These are phyloP conservation scores for Pangasius larnaudii DNA, from an alignment of 2,797 vertebrate genomes.

Conservation along the genomic window DNA sequence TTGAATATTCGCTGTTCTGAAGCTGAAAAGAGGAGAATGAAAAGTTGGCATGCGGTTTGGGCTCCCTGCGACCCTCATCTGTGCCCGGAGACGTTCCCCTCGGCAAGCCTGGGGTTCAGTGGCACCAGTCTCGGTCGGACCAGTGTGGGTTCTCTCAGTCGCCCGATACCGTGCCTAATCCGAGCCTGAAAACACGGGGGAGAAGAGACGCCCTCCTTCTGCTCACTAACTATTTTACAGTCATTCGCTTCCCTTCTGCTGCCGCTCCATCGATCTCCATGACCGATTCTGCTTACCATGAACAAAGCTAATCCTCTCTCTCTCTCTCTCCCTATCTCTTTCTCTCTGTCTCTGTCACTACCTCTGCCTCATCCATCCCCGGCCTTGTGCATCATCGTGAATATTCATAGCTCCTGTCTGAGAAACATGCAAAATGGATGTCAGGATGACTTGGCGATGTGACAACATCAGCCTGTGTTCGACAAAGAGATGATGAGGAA, in stretches of 20 bases:
- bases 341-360: constrained; percentile 39
- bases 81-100: constrained; percentile 67
- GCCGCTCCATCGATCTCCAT: constrained; percentile 55
- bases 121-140: constrained; percentile 70
- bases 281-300: constrained; percentile 39
- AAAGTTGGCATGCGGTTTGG: constrained; percentile 46
- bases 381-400: constrained; percentile 62
- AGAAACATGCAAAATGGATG: constrained; percentile 80
- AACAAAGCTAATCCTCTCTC: constrained; percentile 71
- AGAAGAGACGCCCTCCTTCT: constrained; percentile 79
- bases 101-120: constrained; percentile 69
- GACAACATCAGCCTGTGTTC: neutral
- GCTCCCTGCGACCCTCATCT: constrained; percentile 64
- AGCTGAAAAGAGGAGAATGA: constrained; percentile 33
- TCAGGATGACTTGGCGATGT: constrained; percentile 65
- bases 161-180: constrained; percentile 83
- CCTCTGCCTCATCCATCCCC: constrained; percentile 19
- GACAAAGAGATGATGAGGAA: neutral
- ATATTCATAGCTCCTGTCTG: constrained; percentile 75
- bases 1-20: constrained; percentile 13
- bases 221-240: constrained; percentile 76
- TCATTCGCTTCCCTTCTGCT: constrained; percentile 66
- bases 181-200: constrained; percentile 75
- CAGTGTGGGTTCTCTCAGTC: constrained; percentile 73
- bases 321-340: constrained; percentile 57